A percentile compares a stretch with the other conserved stretches of the same genome.
These are phyloP conservation scores for Desoria tigrina DNA, from an alignment of 2,888 invertebrate genomes.

Conservation along the genomic window DNA sequence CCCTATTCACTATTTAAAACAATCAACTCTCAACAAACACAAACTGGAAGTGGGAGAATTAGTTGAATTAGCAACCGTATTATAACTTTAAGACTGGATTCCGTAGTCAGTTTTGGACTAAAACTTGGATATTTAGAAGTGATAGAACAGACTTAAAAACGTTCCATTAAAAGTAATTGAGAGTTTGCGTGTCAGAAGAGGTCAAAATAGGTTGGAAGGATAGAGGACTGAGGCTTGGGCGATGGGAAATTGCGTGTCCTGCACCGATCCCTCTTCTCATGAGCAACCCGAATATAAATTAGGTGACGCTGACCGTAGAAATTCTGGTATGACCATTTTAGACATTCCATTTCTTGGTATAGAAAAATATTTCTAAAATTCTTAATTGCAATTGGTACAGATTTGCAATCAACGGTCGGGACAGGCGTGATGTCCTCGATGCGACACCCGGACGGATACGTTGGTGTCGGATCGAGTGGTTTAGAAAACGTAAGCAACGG, in stretches of 20 bases:
- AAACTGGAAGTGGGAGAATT: too few relatives aligned
- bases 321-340: constrained; percentile 34
- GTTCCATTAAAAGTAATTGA: too few relatives aligned
- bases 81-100: too few relatives aligned
- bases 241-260: constrained; percentile 53
- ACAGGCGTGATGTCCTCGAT: neutral
- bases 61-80: too few relatives aligned
- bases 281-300: constrained; percentile 47
- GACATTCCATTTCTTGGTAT: neutral
- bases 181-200: neutral
- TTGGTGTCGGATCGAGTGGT: constrained; percentile 28
- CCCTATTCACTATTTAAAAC: too few relatives aligned
- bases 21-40: too few relatives aligned
- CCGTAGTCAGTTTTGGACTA: too few relatives aligned
- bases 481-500: constrained; percentile 39
- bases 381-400: too few relatives aligned
- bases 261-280: constrained; percentile 48
- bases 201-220: constrained; percentile 4
- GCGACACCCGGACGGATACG: constrained; percentile 14
- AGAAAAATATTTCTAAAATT: too few relatives aligned
- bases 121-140: too few relatives aligned
- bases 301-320: constrained; percentile 40
- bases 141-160: too few relatives aligned
- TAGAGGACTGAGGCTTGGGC: constrained; percentile 24
- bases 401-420: constrained; percentile 35